Conservation (phyloP, 2,888 invertebrate genomes). For the Lasioglossum zephyrum region DNA sequence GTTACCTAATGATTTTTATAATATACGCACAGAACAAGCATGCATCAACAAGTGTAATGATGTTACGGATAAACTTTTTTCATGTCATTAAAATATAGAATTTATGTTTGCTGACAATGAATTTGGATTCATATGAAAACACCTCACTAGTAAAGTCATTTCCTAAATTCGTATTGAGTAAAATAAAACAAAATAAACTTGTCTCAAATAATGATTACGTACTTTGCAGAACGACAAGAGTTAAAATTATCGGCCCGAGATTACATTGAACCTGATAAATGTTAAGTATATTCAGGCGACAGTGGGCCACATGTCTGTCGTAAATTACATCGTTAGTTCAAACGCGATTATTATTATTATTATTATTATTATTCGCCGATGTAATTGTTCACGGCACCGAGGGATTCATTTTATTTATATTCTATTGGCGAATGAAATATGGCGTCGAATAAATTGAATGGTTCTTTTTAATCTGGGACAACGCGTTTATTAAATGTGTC, state of each 20-base stretch:
- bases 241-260: background rate
- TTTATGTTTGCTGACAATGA: too few species aligned
- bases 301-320: background rate
- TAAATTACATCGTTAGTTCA: constrained; percentile 14
- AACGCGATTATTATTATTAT: constrained; percentile 11
- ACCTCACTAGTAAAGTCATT: too few species aligned
- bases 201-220: background rate
- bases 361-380: constrained; percentile 17
- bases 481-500: constrained; percentile 36
- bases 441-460: constrained; percentile 22
- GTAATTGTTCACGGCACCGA: background rate
- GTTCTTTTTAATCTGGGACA: constrained; percentile 12
- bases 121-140: background rate
- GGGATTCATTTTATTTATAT: constrained; percentile 39
- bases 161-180: too few species aligned
- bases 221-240: background rate
- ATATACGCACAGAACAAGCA: too few species aligned
- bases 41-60: too few species aligned
- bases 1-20: too few species aligned
- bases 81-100: too few species aligned
- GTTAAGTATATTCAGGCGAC: background rate
- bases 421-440: constrained; percentile 12
- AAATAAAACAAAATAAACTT: too few species aligned
- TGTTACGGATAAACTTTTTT: too few species aligned
- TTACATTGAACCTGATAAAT: constrained; percentile 15